Evolutionary conservation across 2,797 vertebrate species (phyloP).

Genomic region (Acropternis orthonyx): DNA sequence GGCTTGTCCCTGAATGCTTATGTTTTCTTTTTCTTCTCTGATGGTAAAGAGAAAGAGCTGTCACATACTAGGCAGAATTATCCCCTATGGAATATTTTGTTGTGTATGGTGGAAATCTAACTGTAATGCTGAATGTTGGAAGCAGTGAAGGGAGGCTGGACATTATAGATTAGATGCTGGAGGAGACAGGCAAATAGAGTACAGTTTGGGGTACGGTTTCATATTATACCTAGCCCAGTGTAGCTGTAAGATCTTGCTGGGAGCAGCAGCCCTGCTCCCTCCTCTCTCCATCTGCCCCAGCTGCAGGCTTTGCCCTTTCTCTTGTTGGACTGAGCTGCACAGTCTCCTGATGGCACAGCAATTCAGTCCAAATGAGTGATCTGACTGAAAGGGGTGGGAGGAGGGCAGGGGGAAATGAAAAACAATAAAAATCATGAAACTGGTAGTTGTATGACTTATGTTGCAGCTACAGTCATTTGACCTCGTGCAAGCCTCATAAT

Average conservation of each 20-base stretch:
- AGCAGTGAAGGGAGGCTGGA: not conserved
- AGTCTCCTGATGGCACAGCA: not conserved
- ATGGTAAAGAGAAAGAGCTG: not conserved
- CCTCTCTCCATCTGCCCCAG: not conserved
- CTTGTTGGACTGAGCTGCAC: not conserved
- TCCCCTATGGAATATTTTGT: not conserved
- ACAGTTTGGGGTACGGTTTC: not conserved
- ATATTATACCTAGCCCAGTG: not conserved
- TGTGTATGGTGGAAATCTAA: not conserved
- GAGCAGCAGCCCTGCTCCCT: not conserved
- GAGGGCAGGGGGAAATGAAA: not conserved
- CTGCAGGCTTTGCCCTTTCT: not conserved
- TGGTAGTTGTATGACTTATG: not conserved
- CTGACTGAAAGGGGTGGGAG: not conserved
- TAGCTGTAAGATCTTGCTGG: not conserved
- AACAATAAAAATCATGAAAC: not conserved
- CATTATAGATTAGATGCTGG: not conserved
- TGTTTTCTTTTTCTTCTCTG: not conserved
- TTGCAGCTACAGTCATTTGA: not conserved
- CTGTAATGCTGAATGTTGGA: accelerated
- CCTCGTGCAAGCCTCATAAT: not conserved
- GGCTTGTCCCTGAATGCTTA: not conserved
- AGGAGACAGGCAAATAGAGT: not conserved
- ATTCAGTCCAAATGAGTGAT: not conserved
- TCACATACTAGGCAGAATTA: not conserved